Conservation (phyloP, 2,113 vertebrate species). For the Sakesphorus luctuosus region DNA sequence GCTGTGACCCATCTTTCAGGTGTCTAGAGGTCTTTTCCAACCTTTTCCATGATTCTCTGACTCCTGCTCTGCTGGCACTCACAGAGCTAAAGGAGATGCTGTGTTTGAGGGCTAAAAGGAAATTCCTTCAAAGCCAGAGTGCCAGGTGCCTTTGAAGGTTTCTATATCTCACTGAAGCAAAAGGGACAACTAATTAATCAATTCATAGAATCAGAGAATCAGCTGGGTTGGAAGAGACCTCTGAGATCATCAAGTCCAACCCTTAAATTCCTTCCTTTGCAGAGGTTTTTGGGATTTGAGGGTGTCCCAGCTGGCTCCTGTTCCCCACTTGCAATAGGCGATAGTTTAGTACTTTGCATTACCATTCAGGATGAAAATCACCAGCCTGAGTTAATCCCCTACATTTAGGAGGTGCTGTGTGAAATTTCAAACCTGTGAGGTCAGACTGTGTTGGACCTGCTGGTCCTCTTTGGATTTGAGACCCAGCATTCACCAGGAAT, state of each 20-base stretch:
- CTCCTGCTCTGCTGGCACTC: background rate
- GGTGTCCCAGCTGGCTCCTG: background rate
- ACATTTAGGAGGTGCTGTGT: background rate
- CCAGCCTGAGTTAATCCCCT: accelerated
- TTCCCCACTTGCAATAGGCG: accelerated
- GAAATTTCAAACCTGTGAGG: background rate
- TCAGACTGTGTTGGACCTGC: background rate
- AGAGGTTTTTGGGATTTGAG: background rate
- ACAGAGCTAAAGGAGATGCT: background rate
- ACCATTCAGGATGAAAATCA: background rate
- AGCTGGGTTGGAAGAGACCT: too few relatives aligned
- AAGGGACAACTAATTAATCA: background rate
- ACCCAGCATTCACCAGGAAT: background rate
- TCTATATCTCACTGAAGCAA: background rate
- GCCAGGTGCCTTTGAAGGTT: background rate
- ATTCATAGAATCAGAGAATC: too few relatives aligned
- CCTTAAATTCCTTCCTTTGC: background rate
- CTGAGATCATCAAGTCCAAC: too few relatives aligned
- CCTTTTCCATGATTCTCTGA: background rate
- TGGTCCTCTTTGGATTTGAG: background rate
- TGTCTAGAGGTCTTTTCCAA: background rate
- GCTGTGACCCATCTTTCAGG: background rate
- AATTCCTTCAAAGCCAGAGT: background rate
- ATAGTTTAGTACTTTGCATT: background rate
- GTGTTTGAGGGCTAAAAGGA: background rate